A percentile compares a stretch with the other conserved stretches of the same genome.
These are phyloP conservation scores for Sinocyclocheilus grahami DNA, from an alignment of 2,113 vertebrate genomes.

Conservation along the genomic window DNA sequence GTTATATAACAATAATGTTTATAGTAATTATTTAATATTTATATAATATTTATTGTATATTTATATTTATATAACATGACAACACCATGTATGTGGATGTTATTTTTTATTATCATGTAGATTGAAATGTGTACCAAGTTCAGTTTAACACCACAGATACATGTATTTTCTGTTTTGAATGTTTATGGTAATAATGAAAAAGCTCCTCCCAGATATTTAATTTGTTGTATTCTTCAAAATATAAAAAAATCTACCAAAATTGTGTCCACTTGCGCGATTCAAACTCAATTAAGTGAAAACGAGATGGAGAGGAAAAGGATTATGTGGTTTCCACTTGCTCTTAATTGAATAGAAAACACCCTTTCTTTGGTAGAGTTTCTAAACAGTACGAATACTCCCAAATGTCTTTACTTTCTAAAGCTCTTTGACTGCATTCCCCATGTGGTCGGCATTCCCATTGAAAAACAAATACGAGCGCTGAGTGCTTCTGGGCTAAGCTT, in stretches of 20 bases:
- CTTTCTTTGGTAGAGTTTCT: conserved; percentile 50
- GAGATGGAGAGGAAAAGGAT: conserved; percentile 34
- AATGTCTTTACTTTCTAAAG: conserved; percentile 54
- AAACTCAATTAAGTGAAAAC: conserved; percentile 44
- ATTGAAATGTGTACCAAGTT: background rate
- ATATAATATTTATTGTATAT: background rate
- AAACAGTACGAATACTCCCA: conserved; percentile 50
- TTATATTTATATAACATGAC: background rate
- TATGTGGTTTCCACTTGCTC: conserved; percentile 45
- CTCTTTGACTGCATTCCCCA: conserved; percentile 59
- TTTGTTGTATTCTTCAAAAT: background rate
- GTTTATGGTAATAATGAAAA: conserved; percentile 7
- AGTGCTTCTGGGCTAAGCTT: conserved; percentile 61
- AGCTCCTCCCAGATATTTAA: background rate
- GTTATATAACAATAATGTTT: background rate
- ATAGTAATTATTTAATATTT: background rate
- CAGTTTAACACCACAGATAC: background rate
- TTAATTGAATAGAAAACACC: conserved; percentile 54
- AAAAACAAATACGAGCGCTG: conserved; percentile 58
- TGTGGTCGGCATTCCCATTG: conserved; percentile 56
- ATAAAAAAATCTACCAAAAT: background rate
- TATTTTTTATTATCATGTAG: background rate
- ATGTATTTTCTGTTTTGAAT: background rate
- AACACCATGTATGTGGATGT: background rate
- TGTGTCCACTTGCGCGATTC: conserved; percentile 36